phyloP scores from a whole-genome alignment of 2,888 invertebrate species.

The Muschampia plurimacula region DNA sequence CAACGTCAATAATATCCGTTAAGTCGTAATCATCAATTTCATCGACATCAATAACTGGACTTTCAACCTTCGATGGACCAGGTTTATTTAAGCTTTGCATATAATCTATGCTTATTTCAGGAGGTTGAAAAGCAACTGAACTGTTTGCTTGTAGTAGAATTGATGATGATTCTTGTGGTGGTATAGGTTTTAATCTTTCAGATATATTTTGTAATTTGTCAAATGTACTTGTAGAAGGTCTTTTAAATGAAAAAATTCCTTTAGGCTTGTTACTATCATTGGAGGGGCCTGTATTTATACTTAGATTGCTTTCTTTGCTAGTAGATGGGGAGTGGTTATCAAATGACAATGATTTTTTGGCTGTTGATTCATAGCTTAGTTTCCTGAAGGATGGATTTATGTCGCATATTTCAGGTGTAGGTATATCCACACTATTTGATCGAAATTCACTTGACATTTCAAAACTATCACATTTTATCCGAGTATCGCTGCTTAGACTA shows the following conservation, averaged over 20 bases:
- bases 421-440: background rate
- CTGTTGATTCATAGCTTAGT: slow-evolving; percentile 48
- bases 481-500: background rate
- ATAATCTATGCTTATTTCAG: slow-evolving; percentile 61
- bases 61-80: slow-evolving; percentile 47
- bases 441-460: background rate
- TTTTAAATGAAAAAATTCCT: slow-evolving; percentile 78
- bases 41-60: slow-evolving; percentile 48
- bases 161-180: slow-evolving; percentile 56
- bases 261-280: slow-evolving; percentile 62
- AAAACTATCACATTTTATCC: background rate
- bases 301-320: background rate
- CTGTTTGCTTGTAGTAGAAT: slow-evolving; percentile 61
- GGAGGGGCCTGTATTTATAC: background rate
- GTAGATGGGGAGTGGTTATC: slow-evolving; percentile 48
- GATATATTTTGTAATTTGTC: slow-evolving; percentile 70
- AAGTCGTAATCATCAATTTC: slow-evolving; percentile 58
- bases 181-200: slow-evolving; percentile 68
- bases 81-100: slow-evolving; percentile 58
- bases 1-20: slow-evolving; percentile 64
- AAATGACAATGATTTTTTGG: slow-evolving; percentile 64
- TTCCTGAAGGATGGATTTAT: background rate
- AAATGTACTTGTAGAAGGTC: slow-evolving; percentile 70
- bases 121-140: slow-evolving; percentile 75
- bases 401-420: background rate